These are phyloP conservation scores for Antigone vipio DNA, from an alignment of 2,113 vertebrate species.

Conservation along the genomic window DNA sequence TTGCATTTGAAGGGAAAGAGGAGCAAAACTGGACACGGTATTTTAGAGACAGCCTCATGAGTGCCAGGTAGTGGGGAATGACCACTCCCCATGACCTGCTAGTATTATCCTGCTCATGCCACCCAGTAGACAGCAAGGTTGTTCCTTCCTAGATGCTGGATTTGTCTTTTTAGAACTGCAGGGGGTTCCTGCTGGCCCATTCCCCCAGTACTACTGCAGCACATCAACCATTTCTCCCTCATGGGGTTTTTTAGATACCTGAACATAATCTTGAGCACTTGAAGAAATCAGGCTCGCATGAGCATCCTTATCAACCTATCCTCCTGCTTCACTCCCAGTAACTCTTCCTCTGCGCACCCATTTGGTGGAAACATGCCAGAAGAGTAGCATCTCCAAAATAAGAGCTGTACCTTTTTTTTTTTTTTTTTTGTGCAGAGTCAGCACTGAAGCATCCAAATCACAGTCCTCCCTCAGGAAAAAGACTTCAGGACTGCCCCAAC, in stretches of 20 bases:
- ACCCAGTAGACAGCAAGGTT: rapidly evolving
- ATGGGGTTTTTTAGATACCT: not conserved
- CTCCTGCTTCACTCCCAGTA: not conserved
- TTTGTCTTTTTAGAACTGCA: not conserved
- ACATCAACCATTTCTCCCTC: not conserved
- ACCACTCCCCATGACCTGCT: not conserved
- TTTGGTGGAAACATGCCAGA: not conserved
- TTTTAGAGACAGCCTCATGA: not conserved
- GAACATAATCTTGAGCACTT: not conserved
- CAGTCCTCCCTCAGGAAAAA: not conserved
- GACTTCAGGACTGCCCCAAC: not conserved
- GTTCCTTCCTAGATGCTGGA: not conserved
- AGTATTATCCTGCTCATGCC: rapidly evolving
- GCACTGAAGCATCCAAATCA: not conserved
- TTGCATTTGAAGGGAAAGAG: not conserved
- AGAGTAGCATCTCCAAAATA: not conserved
- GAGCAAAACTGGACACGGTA: not conserved
- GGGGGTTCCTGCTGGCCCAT: not conserved
- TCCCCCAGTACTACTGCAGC: not conserved
- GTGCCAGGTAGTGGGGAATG: not conserved
- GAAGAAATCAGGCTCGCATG: not conserved
- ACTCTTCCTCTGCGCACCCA: not conserved
- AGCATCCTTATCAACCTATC: not conserved
- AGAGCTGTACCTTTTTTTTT: not conserved
- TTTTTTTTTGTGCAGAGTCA: not conserved